phyloP scores from a whole-genome alignment of 2,888 invertebrate genomes.

The Argyresthia albistria region DNA sequence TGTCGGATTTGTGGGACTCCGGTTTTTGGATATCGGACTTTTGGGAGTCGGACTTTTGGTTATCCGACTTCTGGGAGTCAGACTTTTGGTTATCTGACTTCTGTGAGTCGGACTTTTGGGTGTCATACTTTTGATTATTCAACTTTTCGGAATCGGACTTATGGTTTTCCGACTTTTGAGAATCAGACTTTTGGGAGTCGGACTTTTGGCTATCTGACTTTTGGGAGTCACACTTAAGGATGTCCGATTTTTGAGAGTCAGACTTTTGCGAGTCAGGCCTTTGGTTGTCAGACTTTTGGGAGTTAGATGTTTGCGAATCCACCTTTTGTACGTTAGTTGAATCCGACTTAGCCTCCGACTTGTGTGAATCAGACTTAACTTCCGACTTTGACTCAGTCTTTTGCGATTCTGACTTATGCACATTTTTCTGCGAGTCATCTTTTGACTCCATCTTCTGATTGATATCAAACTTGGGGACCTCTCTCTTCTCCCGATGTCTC shows the following conservation, averaged over 20 bases:
- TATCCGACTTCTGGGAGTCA: conserved; percentile 10
- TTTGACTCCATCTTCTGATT: too few relatives aligned
- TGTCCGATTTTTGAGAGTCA: conserved; percentile 15
- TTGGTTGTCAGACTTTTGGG: too few relatives aligned
- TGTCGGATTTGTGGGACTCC: background rate
- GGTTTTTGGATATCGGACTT: conserved; percentile 9
- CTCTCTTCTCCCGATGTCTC: conserved; percentile 12
- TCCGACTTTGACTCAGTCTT: conserved; percentile 17
- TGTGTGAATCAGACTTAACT: conserved; percentile 4
- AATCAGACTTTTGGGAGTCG: background rate
- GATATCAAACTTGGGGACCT: too few relatives aligned
- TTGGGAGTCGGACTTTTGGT: conserved; percentile 16
- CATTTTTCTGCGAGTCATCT: too few relatives aligned
- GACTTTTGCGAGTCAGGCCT: too few relatives aligned
- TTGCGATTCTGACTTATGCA: conserved; percentile 8
- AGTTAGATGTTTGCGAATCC: too few relatives aligned
- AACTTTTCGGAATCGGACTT: background rate
- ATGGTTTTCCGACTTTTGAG: too few relatives aligned
- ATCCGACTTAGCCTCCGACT: conserved; percentile 5
- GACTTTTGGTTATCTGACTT: background rate
- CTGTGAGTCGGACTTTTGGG: background rate
- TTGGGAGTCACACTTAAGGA: background rate
- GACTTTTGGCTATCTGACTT: conserved; percentile 16
- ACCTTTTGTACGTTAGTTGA: too few relatives aligned
- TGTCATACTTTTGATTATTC: too few relatives aligned